Evolutionary conservation across 2,113 vertebrate species (phyloP).

Genomic region (Caranx melampygus): DNA sequence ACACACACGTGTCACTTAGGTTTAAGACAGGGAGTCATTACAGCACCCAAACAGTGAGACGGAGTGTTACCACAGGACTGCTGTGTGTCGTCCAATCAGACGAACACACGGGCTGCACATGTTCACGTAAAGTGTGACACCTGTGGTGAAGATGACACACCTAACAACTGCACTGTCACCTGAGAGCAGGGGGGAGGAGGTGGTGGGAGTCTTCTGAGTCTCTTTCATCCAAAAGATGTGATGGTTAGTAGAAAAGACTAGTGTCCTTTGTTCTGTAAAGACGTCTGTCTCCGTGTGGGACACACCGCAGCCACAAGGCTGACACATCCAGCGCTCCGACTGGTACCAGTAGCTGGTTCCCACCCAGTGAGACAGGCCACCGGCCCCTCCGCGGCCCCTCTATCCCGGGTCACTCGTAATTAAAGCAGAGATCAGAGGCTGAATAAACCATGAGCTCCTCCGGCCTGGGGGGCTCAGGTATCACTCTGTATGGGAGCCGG

Average conservation of each 20-base stretch:
- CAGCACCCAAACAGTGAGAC: slow-evolving; percentile 3
- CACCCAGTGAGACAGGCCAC: slow-evolving; percentile 18
- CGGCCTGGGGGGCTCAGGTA: slow-evolving; percentile 67
- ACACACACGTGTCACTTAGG: slow-evolving; percentile 20
- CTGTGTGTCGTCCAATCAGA: not conserved
- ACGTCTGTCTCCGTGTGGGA: not conserved
- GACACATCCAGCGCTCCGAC: not conserved
- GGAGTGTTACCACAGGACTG: not conserved
- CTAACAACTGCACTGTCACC: not conserved
- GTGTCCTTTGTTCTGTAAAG: not conserved
- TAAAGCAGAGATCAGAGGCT: slow-evolving; percentile 77
- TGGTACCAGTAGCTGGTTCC: slow-evolving; percentile 23
- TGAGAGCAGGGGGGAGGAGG: not conserved
- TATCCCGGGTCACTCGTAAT: slow-evolving; percentile 67
- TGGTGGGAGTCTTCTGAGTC: not conserved
- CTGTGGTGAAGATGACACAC: not conserved
- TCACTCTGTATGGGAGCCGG: slow-evolving; percentile 50
- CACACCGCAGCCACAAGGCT: not conserved
- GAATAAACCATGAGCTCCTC: slow-evolving; percentile 79
- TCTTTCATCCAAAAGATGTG: not conserved
- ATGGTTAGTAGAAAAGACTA: not conserved
- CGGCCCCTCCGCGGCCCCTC: slow-evolving; percentile 10
- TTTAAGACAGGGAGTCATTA: slow-evolving; percentile 34
- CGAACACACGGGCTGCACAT: not conserved
- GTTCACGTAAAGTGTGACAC: not conserved